Conservation (phyloP, 2,113 vertebrate genomes). For the Cromileptes altivelis region DNA sequence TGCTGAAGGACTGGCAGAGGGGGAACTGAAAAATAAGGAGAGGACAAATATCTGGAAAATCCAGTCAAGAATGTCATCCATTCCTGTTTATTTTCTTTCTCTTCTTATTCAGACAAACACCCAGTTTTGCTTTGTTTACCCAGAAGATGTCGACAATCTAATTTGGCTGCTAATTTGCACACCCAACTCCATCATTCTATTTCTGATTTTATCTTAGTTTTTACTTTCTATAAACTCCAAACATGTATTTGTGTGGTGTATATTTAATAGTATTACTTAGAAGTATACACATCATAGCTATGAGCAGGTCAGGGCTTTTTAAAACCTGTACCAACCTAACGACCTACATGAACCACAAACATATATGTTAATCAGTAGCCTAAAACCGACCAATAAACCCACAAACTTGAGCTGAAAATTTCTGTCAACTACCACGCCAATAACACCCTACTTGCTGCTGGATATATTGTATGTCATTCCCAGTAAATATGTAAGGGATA, state of each 20-base stretch:
- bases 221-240: neutral
- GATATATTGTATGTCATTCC: no score
- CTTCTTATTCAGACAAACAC: conserved; percentile 10
- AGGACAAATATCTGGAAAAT: conserved; percentile 7
- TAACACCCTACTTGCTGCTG: no score
- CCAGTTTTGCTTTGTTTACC: conserved; percentile 17
- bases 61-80: neutral
- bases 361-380: no score
- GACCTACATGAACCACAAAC: no score
- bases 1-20: neutral
- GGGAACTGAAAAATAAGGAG: neutral
- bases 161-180: neutral
- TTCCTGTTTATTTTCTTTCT: neutral
- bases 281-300: no score
- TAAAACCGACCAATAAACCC: no score
- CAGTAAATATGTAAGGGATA: no score
- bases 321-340: no score
- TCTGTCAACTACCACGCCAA: no score
- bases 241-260: neutral
- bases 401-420: no score
- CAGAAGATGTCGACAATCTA: conserved; percentile 1
- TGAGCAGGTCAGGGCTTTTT: no score
- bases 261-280: neutral
- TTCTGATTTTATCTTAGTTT: neutral
- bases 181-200: neutral